These are phyloP conservation scores for Graptemys geographica DNA, from an alignment of 2,797 vertebrate genomes.

Conservation along the genomic window DNA sequence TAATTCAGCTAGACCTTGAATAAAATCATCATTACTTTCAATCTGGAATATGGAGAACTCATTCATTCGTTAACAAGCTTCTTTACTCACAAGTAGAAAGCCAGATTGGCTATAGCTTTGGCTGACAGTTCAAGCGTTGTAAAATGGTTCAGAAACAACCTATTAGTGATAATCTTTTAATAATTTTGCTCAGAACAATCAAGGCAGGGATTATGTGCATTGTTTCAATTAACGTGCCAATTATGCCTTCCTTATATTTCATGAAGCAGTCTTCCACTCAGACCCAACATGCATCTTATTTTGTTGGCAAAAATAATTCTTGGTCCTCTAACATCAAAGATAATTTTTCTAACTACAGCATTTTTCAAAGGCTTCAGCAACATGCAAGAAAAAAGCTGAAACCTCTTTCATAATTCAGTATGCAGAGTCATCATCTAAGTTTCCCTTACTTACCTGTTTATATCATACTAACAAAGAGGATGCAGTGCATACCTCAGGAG, in stretches of 20 bases:
- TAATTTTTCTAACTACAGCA: neutral
- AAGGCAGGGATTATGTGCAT: neutral
- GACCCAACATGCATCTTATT: neutral
- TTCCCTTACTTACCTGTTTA: neutral
- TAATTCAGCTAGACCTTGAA: neutral
- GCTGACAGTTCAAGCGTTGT: neutral
- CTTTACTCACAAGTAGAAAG: neutral
- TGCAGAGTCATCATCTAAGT: neutral
- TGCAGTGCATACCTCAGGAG: neutral
- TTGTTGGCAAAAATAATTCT: neutral
- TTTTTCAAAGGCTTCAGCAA: neutral
- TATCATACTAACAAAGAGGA: neutral
- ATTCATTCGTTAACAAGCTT: neutral
- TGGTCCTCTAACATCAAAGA: neutral
- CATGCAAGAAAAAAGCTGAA: neutral
- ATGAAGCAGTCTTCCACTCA: neutral
- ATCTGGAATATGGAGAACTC: neutral
- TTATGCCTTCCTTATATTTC: neutral
- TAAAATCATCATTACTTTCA: rapidly evolving
- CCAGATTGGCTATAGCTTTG: neutral
- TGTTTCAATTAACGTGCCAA: neutral
- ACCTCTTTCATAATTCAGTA: neutral
- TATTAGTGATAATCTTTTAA: neutral
- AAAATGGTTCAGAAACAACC: neutral
- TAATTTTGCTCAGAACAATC: neutral